Evolutionary conservation across 2,888 invertebrate species (phyloP), one percentile per base, ranked within the genome.

Genomic region (Drosophila setosimentum): DNA sequence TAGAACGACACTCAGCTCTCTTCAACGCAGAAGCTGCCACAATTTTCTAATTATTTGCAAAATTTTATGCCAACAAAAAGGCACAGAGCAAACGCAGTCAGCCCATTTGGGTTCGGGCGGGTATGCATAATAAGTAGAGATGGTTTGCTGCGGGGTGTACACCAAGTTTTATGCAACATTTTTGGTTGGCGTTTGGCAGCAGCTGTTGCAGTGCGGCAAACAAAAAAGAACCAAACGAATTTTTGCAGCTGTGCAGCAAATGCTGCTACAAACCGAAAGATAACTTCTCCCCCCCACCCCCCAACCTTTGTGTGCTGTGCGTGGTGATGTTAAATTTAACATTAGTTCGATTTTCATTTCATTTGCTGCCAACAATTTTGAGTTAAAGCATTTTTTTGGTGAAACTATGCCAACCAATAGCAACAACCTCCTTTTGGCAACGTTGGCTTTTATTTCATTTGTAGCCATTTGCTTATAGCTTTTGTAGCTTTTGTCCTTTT

Each of bases 1-100:
- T 58, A 64, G 68, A 48, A 63, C 65, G 74, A 53, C 65, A 68
- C 57, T 13, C 10, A 69, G 76, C 24, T 24, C 45, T 45, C 59
- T 68, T 62, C 58, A 71, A 64, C 59, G 72, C 71, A 83, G 76
- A 86, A 75, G 69, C 81, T 85, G 87, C 89, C 89, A 80, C 87
- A 87, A 87, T 85, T 87, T 87, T 87, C 87, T 87, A 87, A 87
- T 87, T 87, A 87, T 85, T 87, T 87, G 85, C 89, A 88, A 85
- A 89, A 89, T 89, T 89, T 71, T 87, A 83, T 89, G 83, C 85
- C 82, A 89, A 89, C 89, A 87, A 80, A 83, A 80, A 79, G 80
- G 73, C 81, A 69, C 70, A 76, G 78, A 74, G 71, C 65, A 65
- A 71, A 63, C 70, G 64, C 67, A 57, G 63, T 59, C 61, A 67